Base-by-base conservation (phyloP, 1,140 invertebrate genomes). In the Scaptodrosophila lebanonensis region DNA sequence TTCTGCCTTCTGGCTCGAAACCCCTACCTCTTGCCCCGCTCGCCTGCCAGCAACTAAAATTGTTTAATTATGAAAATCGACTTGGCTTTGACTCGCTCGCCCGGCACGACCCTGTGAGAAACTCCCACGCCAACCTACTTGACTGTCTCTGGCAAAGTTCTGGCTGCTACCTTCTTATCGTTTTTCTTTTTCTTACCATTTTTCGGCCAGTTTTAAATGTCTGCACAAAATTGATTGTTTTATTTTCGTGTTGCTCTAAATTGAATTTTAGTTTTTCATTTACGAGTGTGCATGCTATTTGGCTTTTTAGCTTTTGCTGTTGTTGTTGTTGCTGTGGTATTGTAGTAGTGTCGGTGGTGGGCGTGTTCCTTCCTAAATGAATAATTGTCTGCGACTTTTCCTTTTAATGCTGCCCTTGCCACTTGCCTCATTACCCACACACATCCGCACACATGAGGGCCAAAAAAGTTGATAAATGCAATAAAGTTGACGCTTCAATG, bases 11-110 rank as follows among this genome's bases (percentile, higher is more conserved):
- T n/a, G n/a, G n/a, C n/a, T n/a, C n/a, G n/a, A n/a, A n/a, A n/a
- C 18, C 8, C 9, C 51, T 11, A 27, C 5, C 8, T 18, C 13
- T 4, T 20, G n/a, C 17, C 30, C 44, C 51, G 35, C 59, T 36
- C 30, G 7, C 9, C 27, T 29, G n/a, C 20, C 16, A 29, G 13
- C 13, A 32, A 4, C 22, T 25, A 29, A 77, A 49, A 65, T 57
- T 63, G 75, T 76, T 76, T 77, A 76, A 76, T 76, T 76, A 77
- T 67, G 66, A 75, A 57, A 57, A 66, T 65, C 51, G 59, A 67
- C 50, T 35, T 18, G 7, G 32, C 38, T 25, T 57, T 40, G 33
- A 57, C 38, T 52, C 61, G 53, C 22, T 53, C 48, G 56, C 18
- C 53, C 52, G 51, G 36, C 42, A 39, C 33, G 11, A 29, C 50